Conservation (phyloP, 2,797 vertebrate genomes). For the Phylloscopus collybita region DNA sequence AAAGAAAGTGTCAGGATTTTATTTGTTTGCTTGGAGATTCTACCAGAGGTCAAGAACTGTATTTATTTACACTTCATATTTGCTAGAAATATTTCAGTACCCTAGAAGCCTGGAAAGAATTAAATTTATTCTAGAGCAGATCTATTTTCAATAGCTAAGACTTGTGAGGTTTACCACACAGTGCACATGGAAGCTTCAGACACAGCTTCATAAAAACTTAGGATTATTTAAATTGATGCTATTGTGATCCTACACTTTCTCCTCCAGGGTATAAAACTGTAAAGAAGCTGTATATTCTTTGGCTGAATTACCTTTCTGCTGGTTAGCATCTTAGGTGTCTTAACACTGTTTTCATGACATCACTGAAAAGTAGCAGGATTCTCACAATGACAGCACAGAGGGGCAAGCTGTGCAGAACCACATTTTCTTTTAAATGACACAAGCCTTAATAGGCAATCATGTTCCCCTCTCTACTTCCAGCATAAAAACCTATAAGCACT, state of each 20-base stretch:
- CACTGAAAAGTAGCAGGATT: background rate
- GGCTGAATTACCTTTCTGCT: background rate
- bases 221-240: background rate
- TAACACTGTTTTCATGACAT: background rate
- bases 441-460: background rate
- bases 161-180: background rate
- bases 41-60: background rate
- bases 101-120: background rate
- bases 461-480: background rate
- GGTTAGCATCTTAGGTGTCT: background rate
- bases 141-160: background rate
- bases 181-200: background rate
- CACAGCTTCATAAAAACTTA: background rate
- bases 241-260: background rate
- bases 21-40: background rate
- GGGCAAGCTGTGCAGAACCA: background rate
- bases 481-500: background rate
- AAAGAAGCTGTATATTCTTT: background rate
- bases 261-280: background rate
- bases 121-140: background rate
- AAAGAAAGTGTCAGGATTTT: background rate
- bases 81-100: background rate
- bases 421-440: background rate
- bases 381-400: background rate
- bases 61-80: background rate